phyloP scores from a whole-genome alignment of 2,113 vertebrate species.

The Labrus mixtus region DNA sequence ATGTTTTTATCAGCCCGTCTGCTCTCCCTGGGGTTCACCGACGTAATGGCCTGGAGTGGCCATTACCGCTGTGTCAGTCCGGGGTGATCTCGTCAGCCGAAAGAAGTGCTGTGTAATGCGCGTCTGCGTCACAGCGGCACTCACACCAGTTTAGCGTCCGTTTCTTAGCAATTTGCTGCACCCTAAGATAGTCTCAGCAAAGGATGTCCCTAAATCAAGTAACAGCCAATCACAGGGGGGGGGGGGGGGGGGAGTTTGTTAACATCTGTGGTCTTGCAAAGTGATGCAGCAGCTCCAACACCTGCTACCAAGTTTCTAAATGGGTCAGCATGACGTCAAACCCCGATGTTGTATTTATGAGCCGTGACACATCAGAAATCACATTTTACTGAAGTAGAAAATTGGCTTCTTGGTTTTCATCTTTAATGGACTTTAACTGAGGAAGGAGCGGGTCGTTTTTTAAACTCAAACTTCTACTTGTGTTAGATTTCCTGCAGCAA shows the following conservation, averaged over 20 bases:
- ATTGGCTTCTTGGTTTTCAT: neutral
- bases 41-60: conserved; percentile 45
- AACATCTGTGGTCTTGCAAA: neutral
- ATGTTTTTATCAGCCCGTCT: conserved; percentile 45
- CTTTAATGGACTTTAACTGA: neutral
- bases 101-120: neutral
- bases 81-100: conserved; percentile 19
- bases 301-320: neutral
- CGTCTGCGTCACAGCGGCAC: neutral
- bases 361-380: neutral
- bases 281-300: neutral
- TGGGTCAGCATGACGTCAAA: neutral
- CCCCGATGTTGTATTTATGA: neutral
- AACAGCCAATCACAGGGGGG: neutral
- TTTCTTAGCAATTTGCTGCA: neutral
- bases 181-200: neutral
- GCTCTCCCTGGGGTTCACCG: conserved; percentile 32
- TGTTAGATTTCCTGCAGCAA: neutral
- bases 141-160: neutral
- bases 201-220: neutral
- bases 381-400: neutral
- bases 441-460: neutral
- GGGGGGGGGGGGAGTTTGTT: neutral
- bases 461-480: neutral
- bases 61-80: conserved; percentile 45